A percentile compares a stretch with the other conserved stretches of the same genome.
phyloP scores from a whole-genome alignment of 2,113 vertebrate species.

The Protobothrops mucrosquamatus region DNA sequence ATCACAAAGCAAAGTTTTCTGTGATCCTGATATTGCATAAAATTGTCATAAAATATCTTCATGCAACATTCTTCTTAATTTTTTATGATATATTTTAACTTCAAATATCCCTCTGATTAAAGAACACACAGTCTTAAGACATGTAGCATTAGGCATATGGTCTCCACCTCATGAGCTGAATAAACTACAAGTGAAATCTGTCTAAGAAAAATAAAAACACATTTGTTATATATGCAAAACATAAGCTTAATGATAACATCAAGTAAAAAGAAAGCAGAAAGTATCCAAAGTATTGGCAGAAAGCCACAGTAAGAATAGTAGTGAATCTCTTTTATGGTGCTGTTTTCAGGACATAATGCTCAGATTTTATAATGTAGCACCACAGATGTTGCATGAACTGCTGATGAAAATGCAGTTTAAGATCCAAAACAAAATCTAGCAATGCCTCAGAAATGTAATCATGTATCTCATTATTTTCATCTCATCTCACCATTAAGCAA shows the following conservation, averaged over 20 bases:
- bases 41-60: constrained; percentile 3
- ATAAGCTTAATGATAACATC: constrained; percentile 18
- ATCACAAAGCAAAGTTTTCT: constrained; percentile 10
- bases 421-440: constrained; percentile 48
- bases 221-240: neutral
- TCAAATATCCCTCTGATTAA: neutral
- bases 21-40: constrained; percentile 18
- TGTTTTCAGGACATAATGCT: constrained; percentile 59
- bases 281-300: constrained; percentile 46
- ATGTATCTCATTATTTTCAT: constrained; percentile 49
- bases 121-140: neutral
- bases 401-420: constrained; percentile 59
- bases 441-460: constrained; percentile 57
- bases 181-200: neutral
- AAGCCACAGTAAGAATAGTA: constrained; percentile 56
- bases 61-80: neutral
- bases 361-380: constrained; percentile 52
- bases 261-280: constrained; percentile 40
- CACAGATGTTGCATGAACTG: constrained; percentile 52
- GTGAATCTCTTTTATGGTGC: constrained; percentile 64
- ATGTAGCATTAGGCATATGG: neutral
- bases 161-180: neutral
- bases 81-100: neutral
- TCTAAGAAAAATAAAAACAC: neutral
- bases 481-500: constrained; percentile 37